Evolutionary conservation across 2,888 invertebrate species (phyloP).

Genomic region (Chymomyza fuscimana): DNA sequence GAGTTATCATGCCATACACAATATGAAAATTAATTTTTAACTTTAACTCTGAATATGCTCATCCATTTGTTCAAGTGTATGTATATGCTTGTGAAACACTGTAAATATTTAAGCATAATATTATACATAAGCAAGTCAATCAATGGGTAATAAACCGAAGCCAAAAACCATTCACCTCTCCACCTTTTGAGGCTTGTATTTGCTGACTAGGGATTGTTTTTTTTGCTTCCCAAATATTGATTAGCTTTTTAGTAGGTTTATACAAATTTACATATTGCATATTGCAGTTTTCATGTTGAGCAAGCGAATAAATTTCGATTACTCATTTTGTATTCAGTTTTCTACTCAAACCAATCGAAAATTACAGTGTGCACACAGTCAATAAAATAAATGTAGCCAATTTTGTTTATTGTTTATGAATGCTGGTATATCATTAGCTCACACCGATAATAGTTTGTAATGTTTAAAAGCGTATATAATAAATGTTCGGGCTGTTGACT

Average conservation of each 20-base stretch:
- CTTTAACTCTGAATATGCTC: background rate
- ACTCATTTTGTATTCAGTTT: background rate
- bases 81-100: slow-evolving; percentile 46
- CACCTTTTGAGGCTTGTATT: background rate
- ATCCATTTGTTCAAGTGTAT: background rate
- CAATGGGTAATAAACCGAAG: slow-evolving; percentile 41
- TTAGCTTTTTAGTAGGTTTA: slow-evolving; percentile 14
- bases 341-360: background rate
- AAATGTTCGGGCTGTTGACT: slow-evolving; percentile 43
- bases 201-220: background rate
- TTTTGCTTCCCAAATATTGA: background rate
- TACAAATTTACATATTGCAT: slow-evolving; percentile 59
- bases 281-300: slow-evolving; percentile 44
- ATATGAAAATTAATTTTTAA: background rate
- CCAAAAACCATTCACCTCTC: background rate
- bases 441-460: background rate
- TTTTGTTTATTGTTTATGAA: slow-evolving; percentile 22
- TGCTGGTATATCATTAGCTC: background rate
- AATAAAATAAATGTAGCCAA: background rate
- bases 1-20: background rate
- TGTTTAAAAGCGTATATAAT: background rate
- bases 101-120: slow-evolving; percentile 29
- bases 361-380: background rate
- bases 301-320: slow-evolving; percentile 27
- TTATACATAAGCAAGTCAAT: slow-evolving; percentile 48